Percentiles rank a stretch among this genome's conserved stretches.
phyloP scores from a whole-genome alignment of 1,140 invertebrate genomes.

The Ips typographus region DNA sequence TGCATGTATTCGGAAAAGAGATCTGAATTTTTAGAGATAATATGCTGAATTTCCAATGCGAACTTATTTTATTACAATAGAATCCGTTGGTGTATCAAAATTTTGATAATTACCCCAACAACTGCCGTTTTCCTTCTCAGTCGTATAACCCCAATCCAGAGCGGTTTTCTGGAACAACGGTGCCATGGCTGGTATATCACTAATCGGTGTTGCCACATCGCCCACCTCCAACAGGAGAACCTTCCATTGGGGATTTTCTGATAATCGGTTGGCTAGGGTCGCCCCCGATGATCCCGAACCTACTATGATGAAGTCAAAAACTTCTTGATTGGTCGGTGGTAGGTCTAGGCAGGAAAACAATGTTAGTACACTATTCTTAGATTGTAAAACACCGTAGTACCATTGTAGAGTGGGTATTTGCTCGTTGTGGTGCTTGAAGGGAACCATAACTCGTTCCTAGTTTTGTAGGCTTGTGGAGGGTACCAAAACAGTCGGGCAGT shows the following conservation, averaged over 20 bases:
- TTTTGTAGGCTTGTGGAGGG: too few species aligned
- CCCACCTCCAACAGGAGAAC: slow-evolving; percentile 75
- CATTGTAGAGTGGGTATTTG: too few species aligned
- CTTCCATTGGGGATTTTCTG: slow-evolving; percentile 67
- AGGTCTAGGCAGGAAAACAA: slow-evolving; percentile 9
- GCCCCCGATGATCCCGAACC: slow-evolving; percentile 58
- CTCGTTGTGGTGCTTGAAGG: too few species aligned
- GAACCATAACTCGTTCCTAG: too few species aligned
- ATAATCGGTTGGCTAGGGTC: slow-evolving; percentile 67
- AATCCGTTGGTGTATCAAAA: not conserved
- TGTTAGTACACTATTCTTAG: too few species aligned
- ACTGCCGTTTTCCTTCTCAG: slow-evolving; percentile 63
- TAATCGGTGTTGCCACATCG: slow-evolving; percentile 64
- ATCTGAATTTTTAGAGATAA: too few species aligned
- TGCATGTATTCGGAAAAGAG: too few species aligned
- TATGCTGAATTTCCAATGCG: too few species aligned
- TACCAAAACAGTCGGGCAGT: too few species aligned
- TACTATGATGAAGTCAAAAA: slow-evolving; percentile 49
- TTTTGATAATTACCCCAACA: slow-evolving; percentile 37
- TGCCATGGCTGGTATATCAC: slow-evolving; percentile 72
- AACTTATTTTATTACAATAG: not conserved
- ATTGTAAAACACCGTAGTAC: too few species aligned
- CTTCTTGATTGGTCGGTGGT: slow-evolving; percentile 36
- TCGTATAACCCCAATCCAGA: slow-evolving; percentile 78
- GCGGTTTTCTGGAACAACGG: slow-evolving; percentile 68